A percentile compares a stretch with the other conserved stretches of the same genome.
These are phyloP conservation scores for Chionoecetes opilio DNA, from an alignment of 1,140 invertebrate genomes.

Conservation along the genomic window DNA sequence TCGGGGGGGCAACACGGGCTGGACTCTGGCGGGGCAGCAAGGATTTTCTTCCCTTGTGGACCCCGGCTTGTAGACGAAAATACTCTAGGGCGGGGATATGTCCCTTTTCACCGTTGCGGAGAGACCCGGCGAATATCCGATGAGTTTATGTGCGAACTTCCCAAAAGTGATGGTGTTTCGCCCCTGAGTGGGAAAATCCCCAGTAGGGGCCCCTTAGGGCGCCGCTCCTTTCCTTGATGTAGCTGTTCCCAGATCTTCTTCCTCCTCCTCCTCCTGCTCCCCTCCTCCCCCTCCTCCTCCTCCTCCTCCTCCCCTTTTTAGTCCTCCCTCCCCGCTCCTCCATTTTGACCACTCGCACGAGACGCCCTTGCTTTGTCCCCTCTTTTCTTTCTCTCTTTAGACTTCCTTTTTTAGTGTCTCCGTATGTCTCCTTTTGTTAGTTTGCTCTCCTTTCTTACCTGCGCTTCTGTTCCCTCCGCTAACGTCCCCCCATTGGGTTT, in stretches of 20 bases:
- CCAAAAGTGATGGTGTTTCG: slow-evolving; percentile 66
- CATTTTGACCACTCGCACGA: too few species aligned
- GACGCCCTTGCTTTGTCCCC: too few species aligned
- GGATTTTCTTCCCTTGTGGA: slow-evolving; percentile 52
- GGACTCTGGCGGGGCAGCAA: not conserved
- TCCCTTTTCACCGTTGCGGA: slow-evolving; percentile 71
- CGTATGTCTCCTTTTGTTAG: not conserved
- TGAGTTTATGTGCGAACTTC: slow-evolving; percentile 68
- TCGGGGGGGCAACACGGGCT: slow-evolving; percentile 31
- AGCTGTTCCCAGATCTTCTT: not conserved
- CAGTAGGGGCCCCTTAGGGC: slow-evolving; percentile 37
- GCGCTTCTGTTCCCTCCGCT: not conserved
- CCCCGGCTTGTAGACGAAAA: slow-evolving; percentile 28
- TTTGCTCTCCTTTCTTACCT: not conserved
- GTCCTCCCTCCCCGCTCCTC: not conserved
- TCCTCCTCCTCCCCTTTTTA: not conserved
- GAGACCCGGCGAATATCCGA: slow-evolving; percentile 44
- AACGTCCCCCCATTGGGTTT: not conserved
- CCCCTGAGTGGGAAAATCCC: slow-evolving; percentile 62
- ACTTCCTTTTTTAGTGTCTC: too few species aligned
- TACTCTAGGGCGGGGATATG: not conserved
- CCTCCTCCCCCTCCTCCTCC: too few species aligned
- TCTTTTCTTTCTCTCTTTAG: too few species aligned
- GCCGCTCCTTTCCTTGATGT: slow-evolving; percentile 39
- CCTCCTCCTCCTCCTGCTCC: not conserved